Percentiles rank a stretch among this genome's conserved stretches.
Evolutionary conservation across 2,113 vertebrate species (phyloP).

Genomic region (Grammomys surdaster): DNA sequence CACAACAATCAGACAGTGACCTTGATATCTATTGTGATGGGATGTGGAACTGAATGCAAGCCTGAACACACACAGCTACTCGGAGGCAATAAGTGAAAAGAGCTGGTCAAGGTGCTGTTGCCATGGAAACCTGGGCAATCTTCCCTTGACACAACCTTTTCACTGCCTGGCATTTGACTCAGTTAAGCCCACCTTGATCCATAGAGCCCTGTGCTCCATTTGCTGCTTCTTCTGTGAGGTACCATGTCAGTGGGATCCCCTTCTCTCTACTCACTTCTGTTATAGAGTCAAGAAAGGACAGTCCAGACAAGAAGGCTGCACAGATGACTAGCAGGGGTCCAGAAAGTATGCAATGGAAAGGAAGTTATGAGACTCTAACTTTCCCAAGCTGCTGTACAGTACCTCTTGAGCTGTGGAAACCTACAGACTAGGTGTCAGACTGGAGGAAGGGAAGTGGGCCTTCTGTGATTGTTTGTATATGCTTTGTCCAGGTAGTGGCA

Average conservation of each 20-base stretch:
- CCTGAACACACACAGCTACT: constrained; percentile 21
- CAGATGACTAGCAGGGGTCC: not conserved
- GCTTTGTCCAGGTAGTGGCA: no score
- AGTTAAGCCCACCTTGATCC: no score
- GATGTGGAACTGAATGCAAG: not conserved
- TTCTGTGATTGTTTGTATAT: no score
- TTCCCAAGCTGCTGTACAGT: constrained; percentile 51
- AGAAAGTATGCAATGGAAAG: constrained; percentile 67
- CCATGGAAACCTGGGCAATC: constrained; percentile 59
- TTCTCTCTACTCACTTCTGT: not conserved
- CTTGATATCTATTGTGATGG: constrained; percentile 21
- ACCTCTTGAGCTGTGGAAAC: not conserved
- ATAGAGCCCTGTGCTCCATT: not conserved
- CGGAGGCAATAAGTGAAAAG: constrained; percentile 23
- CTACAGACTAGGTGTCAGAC: not conserved
- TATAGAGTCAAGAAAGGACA: not conserved
- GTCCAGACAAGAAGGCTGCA: not conserved
- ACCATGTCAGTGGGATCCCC: not conserved
- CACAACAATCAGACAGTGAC: constrained; percentile 17
- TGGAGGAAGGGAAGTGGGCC: constrained; percentile 6
- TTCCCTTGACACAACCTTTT: not conserved
- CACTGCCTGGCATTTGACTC: not conserved
- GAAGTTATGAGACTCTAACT: constrained; percentile 58
- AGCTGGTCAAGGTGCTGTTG: constrained; percentile 56
- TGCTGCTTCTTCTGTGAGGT: not conserved